These are phyloP conservation scores for Germaria angustata DNA, from an alignment of 2,888 invertebrate genomes.

Conservation along the genomic window DNA sequence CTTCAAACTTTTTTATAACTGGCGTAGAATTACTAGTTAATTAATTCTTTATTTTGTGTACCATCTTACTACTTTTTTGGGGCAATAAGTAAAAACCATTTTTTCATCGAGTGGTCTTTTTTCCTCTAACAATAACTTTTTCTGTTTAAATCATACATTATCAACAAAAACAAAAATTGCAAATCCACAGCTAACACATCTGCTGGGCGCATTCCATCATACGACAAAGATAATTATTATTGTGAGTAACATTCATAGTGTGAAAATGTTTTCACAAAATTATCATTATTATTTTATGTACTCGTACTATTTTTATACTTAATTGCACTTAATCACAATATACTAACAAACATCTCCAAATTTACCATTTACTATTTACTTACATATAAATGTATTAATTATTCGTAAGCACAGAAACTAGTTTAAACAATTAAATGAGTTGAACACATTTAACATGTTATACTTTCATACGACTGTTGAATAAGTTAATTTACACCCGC, in stretches of 20 bases:
- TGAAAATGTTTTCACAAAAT: constrained; percentile 54
- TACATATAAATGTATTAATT: neutral
- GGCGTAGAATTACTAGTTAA: no score
- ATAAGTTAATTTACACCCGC: no score
- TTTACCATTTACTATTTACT: constrained; percentile 20
- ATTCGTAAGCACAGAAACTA: constrained; percentile 12
- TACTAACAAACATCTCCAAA: constrained; percentile 15
- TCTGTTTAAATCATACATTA: constrained; percentile 56
- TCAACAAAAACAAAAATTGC: constrained; percentile 72
- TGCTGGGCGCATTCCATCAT: constrained; percentile 81
- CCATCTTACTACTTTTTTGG: no score
- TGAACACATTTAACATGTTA: no score
- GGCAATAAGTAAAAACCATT: no score
- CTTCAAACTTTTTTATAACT: no score
- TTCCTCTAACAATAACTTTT: constrained; percentile 21
- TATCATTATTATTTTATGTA: constrained; percentile 43
- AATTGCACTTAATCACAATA: constrained; percentile 47
- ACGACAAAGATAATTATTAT: constrained; percentile 83
- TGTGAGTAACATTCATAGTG: constrained; percentile 81
- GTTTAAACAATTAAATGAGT: no score
- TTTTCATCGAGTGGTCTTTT: constrained; percentile 27
- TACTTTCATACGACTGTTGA: no score
- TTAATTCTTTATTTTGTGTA: no score
- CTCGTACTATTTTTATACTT: neutral
- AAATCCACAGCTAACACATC: constrained; percentile 82